Conservation (phyloP, 2,113 vertebrate genomes). For the Mionectes macconnelli region DNA sequence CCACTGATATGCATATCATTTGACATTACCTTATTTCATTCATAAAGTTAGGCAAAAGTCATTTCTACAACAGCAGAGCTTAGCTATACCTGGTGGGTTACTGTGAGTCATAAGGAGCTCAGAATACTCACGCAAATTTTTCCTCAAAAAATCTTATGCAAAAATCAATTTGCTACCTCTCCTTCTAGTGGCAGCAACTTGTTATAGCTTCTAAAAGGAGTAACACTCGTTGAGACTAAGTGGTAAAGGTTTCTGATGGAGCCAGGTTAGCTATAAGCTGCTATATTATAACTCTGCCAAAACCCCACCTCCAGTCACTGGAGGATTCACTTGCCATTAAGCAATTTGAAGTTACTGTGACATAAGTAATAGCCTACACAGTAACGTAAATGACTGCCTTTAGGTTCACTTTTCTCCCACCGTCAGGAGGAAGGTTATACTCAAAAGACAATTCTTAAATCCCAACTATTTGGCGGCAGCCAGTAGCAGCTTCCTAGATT, state of each 20-base stretch:
- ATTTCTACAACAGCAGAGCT: neutral
- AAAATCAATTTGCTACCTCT: neutral
- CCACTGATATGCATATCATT: neutral
- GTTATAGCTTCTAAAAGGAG: neutral
- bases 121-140: neutral
- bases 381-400: neutral
- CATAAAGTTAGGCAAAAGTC: neutral
- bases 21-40: neutral
- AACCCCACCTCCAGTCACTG: neutral
- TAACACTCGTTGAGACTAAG: neutral
- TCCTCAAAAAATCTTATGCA: neutral
- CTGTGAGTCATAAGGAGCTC: neutral
- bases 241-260: neutral
- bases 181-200: neutral
- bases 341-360: neutral
- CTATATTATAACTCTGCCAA: neutral
- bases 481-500: neutral
- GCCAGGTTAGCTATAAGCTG: neutral
- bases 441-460: neutral
- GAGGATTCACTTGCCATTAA: constrained; percentile 4
- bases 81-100: neutral
- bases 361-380: neutral
- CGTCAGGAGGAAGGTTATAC: neutral
- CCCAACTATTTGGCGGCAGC: neutral
- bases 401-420: neutral